These are phyloP conservation scores for Prionailurus bengalensis DNA, from an alignment of 2,113 vertebrate species.

Conservation along the genomic window DNA sequence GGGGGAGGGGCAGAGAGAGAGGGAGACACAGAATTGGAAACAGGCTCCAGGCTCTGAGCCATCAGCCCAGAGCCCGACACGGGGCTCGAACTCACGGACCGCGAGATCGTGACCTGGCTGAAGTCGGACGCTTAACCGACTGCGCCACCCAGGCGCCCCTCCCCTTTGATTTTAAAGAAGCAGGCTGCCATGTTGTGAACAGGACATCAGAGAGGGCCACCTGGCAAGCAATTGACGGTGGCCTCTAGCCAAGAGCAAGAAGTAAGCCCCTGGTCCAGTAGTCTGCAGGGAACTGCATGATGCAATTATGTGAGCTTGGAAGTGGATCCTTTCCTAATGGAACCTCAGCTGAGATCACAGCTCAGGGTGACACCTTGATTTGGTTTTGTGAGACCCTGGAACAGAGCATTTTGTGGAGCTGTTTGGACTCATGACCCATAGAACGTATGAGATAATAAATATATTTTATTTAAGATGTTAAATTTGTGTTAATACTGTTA, in stretches of 20 bases:
- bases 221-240: neutral
- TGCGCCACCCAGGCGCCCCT: neutral
- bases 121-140: too few species aligned
- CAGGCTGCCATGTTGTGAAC: neutral
- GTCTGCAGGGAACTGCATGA: neutral
- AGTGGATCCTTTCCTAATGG: neutral
- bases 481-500: neutral
- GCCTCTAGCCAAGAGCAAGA: neutral
- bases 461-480: neutral
- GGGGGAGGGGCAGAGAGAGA: too few species aligned
- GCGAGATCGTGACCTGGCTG: too few species aligned
- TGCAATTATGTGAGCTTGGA: neutral
- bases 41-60: too few species aligned
- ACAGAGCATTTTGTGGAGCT: neutral
- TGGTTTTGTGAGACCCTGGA: neutral
- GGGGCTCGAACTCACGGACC: too few species aligned
- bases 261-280: neutral
- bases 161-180: constrained; percentile 23
- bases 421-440: neutral
- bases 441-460: neutral
- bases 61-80: too few species aligned
- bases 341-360: neutral
- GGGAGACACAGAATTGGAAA: too few species aligned
- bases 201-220: neutral
- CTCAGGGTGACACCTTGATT: neutral